Conservation (phyloP, 2,113 vertebrate species). For the Dascyllus trimaculatus region DNA sequence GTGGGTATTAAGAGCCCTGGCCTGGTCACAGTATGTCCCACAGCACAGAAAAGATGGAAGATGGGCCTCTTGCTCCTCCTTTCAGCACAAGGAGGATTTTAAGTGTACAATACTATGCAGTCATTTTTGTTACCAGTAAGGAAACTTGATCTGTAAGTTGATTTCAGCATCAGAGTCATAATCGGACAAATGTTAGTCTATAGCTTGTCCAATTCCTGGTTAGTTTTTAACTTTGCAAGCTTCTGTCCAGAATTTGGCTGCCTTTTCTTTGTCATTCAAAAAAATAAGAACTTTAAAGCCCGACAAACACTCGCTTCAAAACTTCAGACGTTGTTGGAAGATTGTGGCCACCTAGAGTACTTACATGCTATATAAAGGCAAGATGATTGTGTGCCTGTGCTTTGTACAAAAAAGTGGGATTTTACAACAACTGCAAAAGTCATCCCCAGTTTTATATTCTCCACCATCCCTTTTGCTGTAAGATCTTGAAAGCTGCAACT, state of each 20-base stretch:
- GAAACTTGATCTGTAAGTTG: background rate
- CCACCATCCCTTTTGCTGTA: constrained; percentile 16
- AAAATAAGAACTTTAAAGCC: background rate
- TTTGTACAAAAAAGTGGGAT: constrained; percentile 9
- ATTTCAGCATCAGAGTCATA: constrained; percentile 7
- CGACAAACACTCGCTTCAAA: background rate
- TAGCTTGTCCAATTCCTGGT: background rate
- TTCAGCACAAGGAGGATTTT: constrained; percentile 28
- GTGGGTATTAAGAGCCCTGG: constrained; percentile 82
- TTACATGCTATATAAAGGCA: constrained; percentile 8
- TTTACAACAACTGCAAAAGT: constrained; percentile 34
- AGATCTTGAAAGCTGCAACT: constrained; percentile 29
- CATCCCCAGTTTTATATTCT: constrained; percentile 26
- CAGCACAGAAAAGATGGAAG: constrained; percentile 66
- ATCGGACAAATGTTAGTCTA: constrained; percentile 21
- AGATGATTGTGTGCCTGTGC: background rate
- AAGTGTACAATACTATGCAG: constrained; percentile 18
- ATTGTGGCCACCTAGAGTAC: background rate
- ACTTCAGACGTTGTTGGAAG: background rate
- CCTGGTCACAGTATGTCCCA: constrained; percentile 72
- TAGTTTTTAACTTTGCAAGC: background rate
- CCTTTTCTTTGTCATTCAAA: constrained; percentile 6
- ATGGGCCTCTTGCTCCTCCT: constrained; percentile 39
- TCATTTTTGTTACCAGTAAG: background rate
- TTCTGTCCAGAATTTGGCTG: background rate